Base-by-base conservation (phyloP, 2,797 vertebrate genomes). In the Aphelocoma californica region DNA sequence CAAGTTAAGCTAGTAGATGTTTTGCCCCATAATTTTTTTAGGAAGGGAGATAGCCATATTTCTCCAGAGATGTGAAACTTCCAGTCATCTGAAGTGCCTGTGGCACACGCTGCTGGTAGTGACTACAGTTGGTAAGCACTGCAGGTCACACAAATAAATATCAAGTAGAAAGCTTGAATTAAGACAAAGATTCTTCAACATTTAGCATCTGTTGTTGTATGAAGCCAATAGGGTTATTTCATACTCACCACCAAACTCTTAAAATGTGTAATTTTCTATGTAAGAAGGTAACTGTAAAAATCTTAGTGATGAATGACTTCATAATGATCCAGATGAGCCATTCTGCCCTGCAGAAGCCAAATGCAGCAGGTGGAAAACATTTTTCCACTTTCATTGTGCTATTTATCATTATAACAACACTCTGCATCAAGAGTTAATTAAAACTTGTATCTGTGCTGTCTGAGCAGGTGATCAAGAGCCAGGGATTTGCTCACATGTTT, bases 401-500 rank as follows among this genome's bases (percentile, higher is more conserved):
- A 7, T 93, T 92, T 82, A 50, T 92, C 89, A 56, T 86, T 86
- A 56, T 73, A 82, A 88, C 18, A 85, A 31, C 21, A 21, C 47
- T 48, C n/a, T 84, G 14, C 44, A 77, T 82, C 85, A 77, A 51
- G 81, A 81, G 82, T 88, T 93, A 91, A 91, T 95, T 95, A 92
- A 92, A 74, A 61, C 65, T 78, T 82, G 64, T 36, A 40, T 72
- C 80, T 40, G 2, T 79, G 64, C 82, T 94, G 75, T 34, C 81
- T 54, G 69, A 60, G 54, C 48, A 32, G 75, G 44, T 70, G 60
- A 92, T 85, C 80, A 45, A 75, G 60, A 73, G 42, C 32, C 61
- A 45, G 32, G 45, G 20, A 6, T 36, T 64, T 31, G 3, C 25
- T 60, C 0, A 0, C 51, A 14, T 0, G 0, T 26, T 57, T 38